Evolutionary conservation across 1,140 invertebrate genomes (phyloP).

Genomic region (Choristoneura fumiferana): DNA sequence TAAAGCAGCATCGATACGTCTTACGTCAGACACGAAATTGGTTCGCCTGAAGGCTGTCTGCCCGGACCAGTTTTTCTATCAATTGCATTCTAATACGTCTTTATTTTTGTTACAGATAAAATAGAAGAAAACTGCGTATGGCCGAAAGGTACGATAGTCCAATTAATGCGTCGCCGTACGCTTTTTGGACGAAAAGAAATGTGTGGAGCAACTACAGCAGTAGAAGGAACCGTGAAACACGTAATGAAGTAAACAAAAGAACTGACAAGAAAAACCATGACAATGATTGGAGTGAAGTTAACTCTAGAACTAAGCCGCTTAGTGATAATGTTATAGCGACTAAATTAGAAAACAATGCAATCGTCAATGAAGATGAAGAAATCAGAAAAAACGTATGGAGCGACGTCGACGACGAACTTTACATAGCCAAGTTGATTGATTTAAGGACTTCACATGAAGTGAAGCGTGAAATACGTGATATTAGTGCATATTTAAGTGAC

Average conservation of each 20-base stretch:
- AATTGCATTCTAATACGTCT: conserved; percentile 30
- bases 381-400: conserved; percentile 69
- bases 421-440: conserved; percentile 69
- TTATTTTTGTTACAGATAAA: conserved; percentile 68
- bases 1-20: conserved; percentile 47
- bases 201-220: conserved; percentile 35
- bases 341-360: conserved; percentile 30
- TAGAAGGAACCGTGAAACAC: conserved; percentile 8
- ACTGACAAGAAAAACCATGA: conserved; percentile 17
- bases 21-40: conserved; percentile 52
- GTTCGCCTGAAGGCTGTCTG: conserved; percentile 33
- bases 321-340: conserved; percentile 51
- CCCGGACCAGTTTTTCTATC: conserved; percentile 34
- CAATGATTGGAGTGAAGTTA: conserved; percentile 33
- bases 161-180: conserved; percentile 64
- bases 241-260: conserved; percentile 13
- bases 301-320: conserved; percentile 19
- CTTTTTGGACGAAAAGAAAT: conserved; percentile 64
- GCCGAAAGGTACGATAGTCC: conserved; percentile 65
- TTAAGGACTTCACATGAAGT: conserved; percentile 67
- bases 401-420: conserved; percentile 70
- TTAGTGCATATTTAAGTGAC: conserved; percentile 62
- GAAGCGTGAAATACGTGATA: conserved; percentile 69
- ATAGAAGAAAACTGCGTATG: conserved; percentile 65
- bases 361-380: conserved; percentile 50